A percentile compares a stretch with the other conserved stretches of the same genome.
These are phyloP conservation scores for Acrossocheilus fasciatus DNA, from an alignment of 2,797 vertebrate species.

Conservation along the genomic window DNA sequence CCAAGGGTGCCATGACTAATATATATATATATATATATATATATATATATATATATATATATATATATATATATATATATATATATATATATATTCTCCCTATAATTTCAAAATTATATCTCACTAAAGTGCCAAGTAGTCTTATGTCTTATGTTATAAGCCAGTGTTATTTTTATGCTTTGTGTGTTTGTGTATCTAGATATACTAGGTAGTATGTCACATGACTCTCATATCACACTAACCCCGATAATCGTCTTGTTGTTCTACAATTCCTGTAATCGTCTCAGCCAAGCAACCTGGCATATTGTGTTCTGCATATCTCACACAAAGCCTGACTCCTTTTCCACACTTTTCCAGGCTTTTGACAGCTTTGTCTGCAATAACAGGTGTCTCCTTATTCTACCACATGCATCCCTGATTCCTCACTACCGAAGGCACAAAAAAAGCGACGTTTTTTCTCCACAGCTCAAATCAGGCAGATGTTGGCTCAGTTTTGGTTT, in stretches of 20 bases:
- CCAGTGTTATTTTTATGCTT: not conserved
- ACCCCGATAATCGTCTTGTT: conserved; percentile 5
- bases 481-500: conserved; percentile 52
- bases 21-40: too few relatives aligned
- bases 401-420: conserved; percentile 57
- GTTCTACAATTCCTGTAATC: conserved; percentile 24
- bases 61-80: too few relatives aligned
- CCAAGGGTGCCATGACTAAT: too few relatives aligned
- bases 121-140: not conserved
- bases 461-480: conserved; percentile 53
- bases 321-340: conserved; percentile 38
- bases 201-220: not conserved
- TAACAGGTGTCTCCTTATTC: conserved; percentile 66
- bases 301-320: conserved; percentile 44
- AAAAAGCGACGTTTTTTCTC: conserved; percentile 9
- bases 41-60: too few relatives aligned
- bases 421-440: conserved; percentile 37
- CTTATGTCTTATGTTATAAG: conserved; percentile 1
- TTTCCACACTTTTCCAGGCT: conserved; percentile 33
- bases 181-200: not conserved
- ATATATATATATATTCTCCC: too few relatives aligned
- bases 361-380: conserved; percentile 66
- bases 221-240: not conserved
- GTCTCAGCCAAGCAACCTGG: not conserved
- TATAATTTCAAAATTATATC: not conserved